Conservation (phyloP, 2,888 invertebrate genomes). For the Meloe dianella region DNA sequence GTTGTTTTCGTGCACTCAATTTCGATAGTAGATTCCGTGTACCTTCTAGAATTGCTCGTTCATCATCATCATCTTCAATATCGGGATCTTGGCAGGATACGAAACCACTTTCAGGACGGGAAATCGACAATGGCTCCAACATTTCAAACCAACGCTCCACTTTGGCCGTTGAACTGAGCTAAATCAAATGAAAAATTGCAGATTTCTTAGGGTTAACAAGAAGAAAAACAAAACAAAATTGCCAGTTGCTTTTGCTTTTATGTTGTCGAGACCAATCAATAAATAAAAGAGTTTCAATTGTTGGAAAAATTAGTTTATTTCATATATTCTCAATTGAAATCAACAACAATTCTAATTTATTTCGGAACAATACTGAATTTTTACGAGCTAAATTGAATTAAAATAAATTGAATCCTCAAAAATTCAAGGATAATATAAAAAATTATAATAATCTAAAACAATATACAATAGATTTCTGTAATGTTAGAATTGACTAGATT, state of each 20-base stretch:
- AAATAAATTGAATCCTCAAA: neutral
- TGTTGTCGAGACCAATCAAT: constrained; percentile 4
- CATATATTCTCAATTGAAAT: constrained; percentile 14
- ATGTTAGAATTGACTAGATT: constrained; percentile 4
- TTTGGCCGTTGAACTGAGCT: constrained; percentile 79
- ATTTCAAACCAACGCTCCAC: constrained; percentile 84
- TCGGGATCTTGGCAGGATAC: constrained; percentile 70
- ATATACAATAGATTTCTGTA: neutral
- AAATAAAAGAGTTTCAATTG: neutral
- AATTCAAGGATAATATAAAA: constrained; percentile 5
- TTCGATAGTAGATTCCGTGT: constrained; percentile 72
- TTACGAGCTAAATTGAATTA: neutral
- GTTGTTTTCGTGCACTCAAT: constrained; percentile 73
- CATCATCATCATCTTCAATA: constrained; percentile 60
- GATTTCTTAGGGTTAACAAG: neutral
- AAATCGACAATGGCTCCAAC: constrained; percentile 68
- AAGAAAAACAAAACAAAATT: neutral
- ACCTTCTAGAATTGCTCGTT: constrained; percentile 70
- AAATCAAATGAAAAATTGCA: constrained; percentile 42
- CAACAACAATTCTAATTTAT: constrained; percentile 13
- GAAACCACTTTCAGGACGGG: constrained; percentile 80
- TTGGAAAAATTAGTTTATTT: constrained; percentile 27
- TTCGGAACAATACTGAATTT: constrained; percentile 25
- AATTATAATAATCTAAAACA: constrained; percentile 7
- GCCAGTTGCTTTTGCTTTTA: constrained; percentile 25